Percentiles rank a stretch among this genome's conserved stretches.
Evolutionary conservation across 1,140 invertebrate species (phyloP).

Genomic region (Idris sp.): DNA sequence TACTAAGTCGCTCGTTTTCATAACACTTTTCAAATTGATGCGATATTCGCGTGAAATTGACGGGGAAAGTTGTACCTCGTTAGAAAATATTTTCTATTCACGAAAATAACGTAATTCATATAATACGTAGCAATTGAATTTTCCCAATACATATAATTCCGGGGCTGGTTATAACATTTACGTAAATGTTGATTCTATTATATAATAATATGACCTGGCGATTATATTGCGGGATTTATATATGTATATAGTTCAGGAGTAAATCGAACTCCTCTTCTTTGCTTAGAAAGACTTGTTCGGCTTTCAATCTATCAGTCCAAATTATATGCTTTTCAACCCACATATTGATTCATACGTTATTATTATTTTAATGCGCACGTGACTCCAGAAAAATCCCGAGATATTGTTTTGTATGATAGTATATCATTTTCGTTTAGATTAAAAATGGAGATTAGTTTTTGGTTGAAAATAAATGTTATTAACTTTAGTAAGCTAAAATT

Average conservation of each 20-base stretch:
- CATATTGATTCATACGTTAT: conserved; percentile 39
- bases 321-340: conserved; percentile 48
- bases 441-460: too few species aligned
- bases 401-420: conserved; percentile 17
- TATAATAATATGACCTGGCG: conserved; percentile 40
- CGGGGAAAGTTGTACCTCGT: conserved; percentile 41
- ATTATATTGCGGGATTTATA: conserved; percentile 3
- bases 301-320: conserved; percentile 14
- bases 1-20: conserved; percentile 35
- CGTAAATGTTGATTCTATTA: conserved; percentile 44
- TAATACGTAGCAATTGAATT: conserved; percentile 47
- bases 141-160: conserved; percentile 8
- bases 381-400: not conserved
- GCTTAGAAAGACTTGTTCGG: conserved; percentile 4
- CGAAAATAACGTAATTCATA: conserved; percentile 50
- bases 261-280: conserved; percentile 25
- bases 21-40: conserved; percentile 53
- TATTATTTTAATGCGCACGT: conserved; percentile 45
- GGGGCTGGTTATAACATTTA: conserved; percentile 31
- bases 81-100: conserved; percentile 20
- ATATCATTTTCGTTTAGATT: conserved; percentile 37
- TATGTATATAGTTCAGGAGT: conserved; percentile 1
- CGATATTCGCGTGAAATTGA: conserved; percentile 61
- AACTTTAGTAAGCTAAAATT: conserved; percentile 7
- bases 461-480: conserved; percentile 33